Evolutionary conservation across 2,888 invertebrate genomes (phyloP).

Genomic region (Flexamia atlantica): DNA sequence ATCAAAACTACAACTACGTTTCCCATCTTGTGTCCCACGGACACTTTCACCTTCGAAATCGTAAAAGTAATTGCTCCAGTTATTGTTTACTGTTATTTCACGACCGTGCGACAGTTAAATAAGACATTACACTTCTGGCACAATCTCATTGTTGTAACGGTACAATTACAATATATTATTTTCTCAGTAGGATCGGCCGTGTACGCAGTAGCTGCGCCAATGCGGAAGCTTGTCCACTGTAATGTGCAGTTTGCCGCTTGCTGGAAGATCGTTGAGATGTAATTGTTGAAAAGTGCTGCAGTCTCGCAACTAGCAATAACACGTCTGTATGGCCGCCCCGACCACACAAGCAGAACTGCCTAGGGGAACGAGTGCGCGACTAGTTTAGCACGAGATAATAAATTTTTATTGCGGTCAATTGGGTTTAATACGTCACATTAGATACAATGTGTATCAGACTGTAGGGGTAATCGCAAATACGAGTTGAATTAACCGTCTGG

Average conservation of each 20-base stretch:
- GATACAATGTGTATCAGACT: too few relatives aligned
- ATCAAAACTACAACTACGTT: not conserved
- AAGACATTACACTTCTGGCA: not conserved
- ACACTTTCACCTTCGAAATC: not conserved
- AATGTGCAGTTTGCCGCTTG: not conserved
- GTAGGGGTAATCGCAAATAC: too few relatives aligned
- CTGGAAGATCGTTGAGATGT: not conserved
- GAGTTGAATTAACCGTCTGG: too few relatives aligned
- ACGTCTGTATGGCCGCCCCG: not conserved
- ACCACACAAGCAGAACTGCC: constrained; percentile 2
- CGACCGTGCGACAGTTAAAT: not conserved
- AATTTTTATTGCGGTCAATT: constrained; percentile 16
- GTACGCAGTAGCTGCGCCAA: not conserved
- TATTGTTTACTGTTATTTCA: not conserved
- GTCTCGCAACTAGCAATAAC: not conserved
- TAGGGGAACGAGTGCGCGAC: not conserved
- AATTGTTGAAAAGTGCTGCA: constrained; percentile 31
- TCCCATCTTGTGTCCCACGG: not conserved
- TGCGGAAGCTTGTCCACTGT: not conserved
- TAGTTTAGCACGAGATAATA: not conserved
- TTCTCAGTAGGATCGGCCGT: not conserved
- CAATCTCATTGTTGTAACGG: not conserved
- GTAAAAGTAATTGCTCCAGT: not conserved
- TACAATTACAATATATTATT: constrained; percentile 6
- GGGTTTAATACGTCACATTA: not conserved